phyloP scores from a whole-genome alignment of 2,888 invertebrate species.

The Morpho achilles region DNA sequence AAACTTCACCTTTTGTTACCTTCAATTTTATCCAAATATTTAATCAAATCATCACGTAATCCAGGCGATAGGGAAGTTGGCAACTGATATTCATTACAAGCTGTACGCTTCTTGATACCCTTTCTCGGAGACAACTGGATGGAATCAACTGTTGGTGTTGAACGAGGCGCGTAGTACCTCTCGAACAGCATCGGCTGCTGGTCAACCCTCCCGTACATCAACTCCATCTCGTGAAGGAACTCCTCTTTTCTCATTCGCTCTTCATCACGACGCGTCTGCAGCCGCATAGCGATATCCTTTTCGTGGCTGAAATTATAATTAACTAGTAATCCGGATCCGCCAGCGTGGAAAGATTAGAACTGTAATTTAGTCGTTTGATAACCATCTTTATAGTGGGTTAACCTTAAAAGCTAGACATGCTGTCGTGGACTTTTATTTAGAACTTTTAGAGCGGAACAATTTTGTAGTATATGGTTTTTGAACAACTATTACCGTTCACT shows the following conservation, averaged over 20 bases:
- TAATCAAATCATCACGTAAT: slow-evolving; percentile 47
- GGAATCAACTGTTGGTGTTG: slow-evolving; percentile 48
- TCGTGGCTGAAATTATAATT: slow-evolving; percentile 67
- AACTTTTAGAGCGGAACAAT: no score
- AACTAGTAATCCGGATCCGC: no score
- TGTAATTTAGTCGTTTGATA: no score
- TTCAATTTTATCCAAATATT: slow-evolving; percentile 60
- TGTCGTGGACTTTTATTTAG: no score
- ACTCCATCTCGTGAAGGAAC: slow-evolving; percentile 84
- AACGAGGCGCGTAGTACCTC: slow-evolving; percentile 81
- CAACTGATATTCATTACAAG: slow-evolving; percentile 42
- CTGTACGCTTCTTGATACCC: slow-evolving; percentile 43
- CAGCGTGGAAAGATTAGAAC: no score
- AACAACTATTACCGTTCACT: no score
- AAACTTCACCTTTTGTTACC: slow-evolving; percentile 36
- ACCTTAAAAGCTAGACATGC: no score
- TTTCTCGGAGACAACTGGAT: slow-evolving; percentile 62
- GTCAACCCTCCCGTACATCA: slow-evolving; percentile 84
- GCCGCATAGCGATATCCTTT: slow-evolving; percentile 83
- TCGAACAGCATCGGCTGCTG: slow-evolving; percentile 85
- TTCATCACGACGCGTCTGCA: slow-evolving; percentile 83
- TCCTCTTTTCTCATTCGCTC: slow-evolving; percentile 83
- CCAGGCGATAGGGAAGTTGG: slow-evolving; percentile 58
- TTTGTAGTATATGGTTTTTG: no score
- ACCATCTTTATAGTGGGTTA: no score